These are phyloP conservation scores for Ondatra zibethicus DNA, from an alignment of 2,113 vertebrate species.

Conservation along the genomic window DNA sequence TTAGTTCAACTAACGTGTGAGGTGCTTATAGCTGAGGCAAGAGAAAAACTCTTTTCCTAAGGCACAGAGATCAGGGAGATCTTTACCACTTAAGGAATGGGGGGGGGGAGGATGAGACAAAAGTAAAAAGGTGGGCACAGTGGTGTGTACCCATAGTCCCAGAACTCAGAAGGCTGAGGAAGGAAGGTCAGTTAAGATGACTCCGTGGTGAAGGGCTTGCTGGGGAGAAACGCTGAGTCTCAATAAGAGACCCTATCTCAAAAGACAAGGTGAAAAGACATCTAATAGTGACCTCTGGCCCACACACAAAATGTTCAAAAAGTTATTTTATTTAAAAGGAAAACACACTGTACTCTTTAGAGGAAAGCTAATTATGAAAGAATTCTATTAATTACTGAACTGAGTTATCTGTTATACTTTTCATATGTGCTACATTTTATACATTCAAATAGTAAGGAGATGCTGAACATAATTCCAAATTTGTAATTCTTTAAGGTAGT, in stretches of 20 bases:
- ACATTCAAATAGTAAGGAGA: conserved; percentile 71
- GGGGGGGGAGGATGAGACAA: background rate
- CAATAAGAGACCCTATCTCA: background rate
- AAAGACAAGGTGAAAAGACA: background rate
- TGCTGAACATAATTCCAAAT: conserved; percentile 66
- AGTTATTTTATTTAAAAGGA: background rate
- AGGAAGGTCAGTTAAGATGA: background rate
- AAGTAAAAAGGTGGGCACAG: background rate
- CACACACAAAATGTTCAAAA: background rate
- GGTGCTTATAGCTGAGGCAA: background rate
- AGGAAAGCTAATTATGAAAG: conserved; percentile 41
- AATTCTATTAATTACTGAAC: conserved; percentile 34
- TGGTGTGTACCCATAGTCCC: background rate
- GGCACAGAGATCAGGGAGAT: background rate
- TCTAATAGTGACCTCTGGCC: background rate
- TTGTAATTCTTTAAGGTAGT: conserved; percentile 64
- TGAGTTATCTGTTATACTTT: conserved; percentile 48
- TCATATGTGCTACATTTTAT: conserved; percentile 69
- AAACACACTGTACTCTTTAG: background rate
- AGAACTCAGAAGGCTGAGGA: no score
- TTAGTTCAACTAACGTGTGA: conserved; percentile 40
- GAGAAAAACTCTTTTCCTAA: background rate
- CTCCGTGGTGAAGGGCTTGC: background rate
- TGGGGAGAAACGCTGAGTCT: background rate
- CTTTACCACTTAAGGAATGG: background rate